Percentiles rank a stretch among this genome's conserved stretches.
phyloP scores from a whole-genome alignment of 2,113 vertebrate genomes.

The Porphyrio hochstetteri region DNA sequence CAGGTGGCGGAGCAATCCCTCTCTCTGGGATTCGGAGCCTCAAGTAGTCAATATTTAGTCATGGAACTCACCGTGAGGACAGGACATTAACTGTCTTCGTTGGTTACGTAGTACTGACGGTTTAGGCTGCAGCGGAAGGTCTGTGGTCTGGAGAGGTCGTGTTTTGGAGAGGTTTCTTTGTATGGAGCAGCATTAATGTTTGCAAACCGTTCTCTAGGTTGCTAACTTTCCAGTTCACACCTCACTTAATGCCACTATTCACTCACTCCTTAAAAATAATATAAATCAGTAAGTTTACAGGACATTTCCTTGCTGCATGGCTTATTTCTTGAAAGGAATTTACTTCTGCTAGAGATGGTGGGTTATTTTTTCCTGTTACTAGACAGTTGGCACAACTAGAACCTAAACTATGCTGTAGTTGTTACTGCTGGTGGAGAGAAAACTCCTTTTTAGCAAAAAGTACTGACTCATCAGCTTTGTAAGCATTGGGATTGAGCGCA shows the following conservation, averaged over 20 bases:
- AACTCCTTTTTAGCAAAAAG: constrained; percentile 13
- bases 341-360: not conserved
- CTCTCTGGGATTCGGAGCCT: not conserved
- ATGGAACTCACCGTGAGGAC: not conserved
- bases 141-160: not conserved
- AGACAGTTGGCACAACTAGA: constrained; percentile 44
- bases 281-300: not conserved
- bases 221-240: not conserved
- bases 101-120: not conserved
- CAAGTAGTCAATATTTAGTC: not conserved
- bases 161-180: not conserved
- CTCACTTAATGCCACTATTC: not conserved
- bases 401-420: constrained; percentile 6
- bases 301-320: constrained; percentile 4
- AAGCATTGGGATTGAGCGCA: constrained; percentile 32
- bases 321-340: constrained; percentile 48
- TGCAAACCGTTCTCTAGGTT: not conserved
- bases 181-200: not conserved
- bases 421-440: constrained; percentile 45
- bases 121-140: not conserved
- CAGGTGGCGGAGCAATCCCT: fast-evolving
- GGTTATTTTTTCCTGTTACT: constrained; percentile 12
- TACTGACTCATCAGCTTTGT: constrained; percentile 62
- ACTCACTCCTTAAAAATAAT: not conserved
- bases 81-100: not conserved